Evolutionary conservation across 2,888 invertebrate genomes (phyloP).

Genomic region (Ichneumon xanthorius): DNA sequence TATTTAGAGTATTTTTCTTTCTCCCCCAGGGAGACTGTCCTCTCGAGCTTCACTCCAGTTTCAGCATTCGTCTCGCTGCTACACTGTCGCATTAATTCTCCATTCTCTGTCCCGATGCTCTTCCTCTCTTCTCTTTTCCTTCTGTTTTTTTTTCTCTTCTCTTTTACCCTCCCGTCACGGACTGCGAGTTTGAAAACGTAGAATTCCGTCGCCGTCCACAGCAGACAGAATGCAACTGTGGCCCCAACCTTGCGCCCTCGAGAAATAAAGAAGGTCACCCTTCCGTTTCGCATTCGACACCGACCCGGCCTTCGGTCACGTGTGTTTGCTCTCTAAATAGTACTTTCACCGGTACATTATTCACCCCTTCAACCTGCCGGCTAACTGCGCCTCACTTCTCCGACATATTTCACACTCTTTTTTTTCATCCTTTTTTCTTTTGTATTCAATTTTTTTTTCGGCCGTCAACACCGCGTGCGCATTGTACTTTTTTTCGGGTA

Average conservation of each 20-base stretch:
- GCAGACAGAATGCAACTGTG: conserved; percentile 42
- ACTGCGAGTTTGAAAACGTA: conserved; percentile 24
- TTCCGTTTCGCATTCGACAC: conserved; percentile 25
- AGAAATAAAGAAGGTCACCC: conserved; percentile 45
- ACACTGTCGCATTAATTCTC: conserved; percentile 12
- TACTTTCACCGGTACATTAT: conserved; percentile 62
- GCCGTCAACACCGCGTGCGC: not conserved
- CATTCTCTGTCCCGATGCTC: not conserved
- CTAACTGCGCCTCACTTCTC: conserved; percentile 5
- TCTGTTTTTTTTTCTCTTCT: conserved; percentile 1
- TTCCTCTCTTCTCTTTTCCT: not conserved
- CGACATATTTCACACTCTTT: conserved; percentile 30
- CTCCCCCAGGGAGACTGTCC: conserved; percentile 31
- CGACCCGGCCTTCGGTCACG: conserved; percentile 2
- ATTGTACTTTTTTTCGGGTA: not conserved
- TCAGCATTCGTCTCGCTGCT: conserved; percentile 36
- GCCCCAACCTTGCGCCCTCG: conserved; percentile 3
- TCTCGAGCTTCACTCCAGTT: conserved; percentile 35
- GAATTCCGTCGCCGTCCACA: conserved; percentile 22
- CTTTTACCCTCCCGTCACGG: not conserved
- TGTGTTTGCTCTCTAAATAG: conserved; percentile 70
- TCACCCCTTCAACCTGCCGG: conserved; percentile 31
- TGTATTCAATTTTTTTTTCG: not conserved
- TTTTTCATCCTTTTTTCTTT: not conserved
- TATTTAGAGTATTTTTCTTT: conserved; percentile 72